A percentile compares a stretch with the other conserved stretches of the same genome.
Evolutionary conservation across 2,113 vertebrate genomes (phyloP).

Genomic region (Rhabdornis inornatus): DNA sequence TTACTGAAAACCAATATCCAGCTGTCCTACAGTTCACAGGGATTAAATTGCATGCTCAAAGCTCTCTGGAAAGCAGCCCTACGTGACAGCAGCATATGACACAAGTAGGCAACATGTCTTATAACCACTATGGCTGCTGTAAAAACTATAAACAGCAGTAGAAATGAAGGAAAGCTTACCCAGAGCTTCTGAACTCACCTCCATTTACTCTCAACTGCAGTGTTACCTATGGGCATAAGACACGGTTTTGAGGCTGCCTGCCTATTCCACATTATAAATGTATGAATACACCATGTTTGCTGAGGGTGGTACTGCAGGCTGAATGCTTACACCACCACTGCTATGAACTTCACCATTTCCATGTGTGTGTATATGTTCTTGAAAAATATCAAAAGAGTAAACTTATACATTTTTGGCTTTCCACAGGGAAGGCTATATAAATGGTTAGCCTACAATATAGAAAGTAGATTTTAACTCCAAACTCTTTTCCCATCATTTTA

Average conservation of each 20-base stretch:
- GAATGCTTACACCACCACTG: not conserved
- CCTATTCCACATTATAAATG: not conserved
- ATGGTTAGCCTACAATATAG: not conserved
- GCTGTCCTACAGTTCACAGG: not conserved
- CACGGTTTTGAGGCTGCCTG: not conserved
- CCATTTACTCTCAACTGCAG: not conserved
- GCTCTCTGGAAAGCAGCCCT: not conserved
- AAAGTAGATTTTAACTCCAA: not conserved
- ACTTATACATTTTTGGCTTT: not conserved
- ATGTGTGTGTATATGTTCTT: accelerated
- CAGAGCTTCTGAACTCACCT: not conserved
- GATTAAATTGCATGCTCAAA: not conserved
- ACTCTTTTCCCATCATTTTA: not conserved
- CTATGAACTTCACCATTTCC: not conserved
- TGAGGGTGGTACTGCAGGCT: not conserved
- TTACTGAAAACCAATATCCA: not conserved
- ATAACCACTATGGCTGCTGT: not conserved
- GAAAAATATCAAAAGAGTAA: not conserved
- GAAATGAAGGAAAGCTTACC: not conserved
- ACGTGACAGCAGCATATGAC: accelerated
- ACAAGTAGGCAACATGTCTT: not conserved
- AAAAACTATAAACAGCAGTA: not conserved
- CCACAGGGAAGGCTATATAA: not conserved
- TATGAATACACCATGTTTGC: accelerated
- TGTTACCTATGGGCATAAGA: not conserved